These are phyloP conservation scores for Dryocosmus kuriphilus DNA, from an alignment of 2,888 invertebrate species.

Conservation along the genomic window DNA sequence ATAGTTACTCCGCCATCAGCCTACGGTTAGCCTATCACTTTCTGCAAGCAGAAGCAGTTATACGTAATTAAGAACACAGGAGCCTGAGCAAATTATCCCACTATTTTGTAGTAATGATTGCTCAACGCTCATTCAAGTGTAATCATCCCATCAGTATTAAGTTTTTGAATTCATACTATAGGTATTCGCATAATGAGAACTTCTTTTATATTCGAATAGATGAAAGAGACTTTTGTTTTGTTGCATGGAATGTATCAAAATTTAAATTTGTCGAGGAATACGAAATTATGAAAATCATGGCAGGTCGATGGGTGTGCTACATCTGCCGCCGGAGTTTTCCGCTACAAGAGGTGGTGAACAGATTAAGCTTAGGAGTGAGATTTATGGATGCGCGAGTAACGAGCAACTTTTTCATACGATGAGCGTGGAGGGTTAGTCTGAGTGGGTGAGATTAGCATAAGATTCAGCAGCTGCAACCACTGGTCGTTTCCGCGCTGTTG, in stretches of 20 bases:
- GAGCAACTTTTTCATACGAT: constrained; percentile 72
- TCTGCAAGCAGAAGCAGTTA: constrained; percentile 34
- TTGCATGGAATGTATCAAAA: constrained; percentile 11
- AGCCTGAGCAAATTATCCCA: constrained; percentile 22
- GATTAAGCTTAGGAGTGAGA: constrained; percentile 74
- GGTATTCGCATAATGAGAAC: no score
- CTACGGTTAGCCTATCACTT: constrained; percentile 39
- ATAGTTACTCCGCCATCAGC: constrained; percentile 37
- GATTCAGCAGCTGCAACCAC: constrained; percentile 71
- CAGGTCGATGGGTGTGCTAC: constrained; percentile 56
- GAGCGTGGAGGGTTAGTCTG: constrained; percentile 67
- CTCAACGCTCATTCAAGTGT: not conserved
- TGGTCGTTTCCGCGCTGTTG: constrained; percentile 32
- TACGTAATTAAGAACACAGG: constrained; percentile 30
- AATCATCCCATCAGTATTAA: not conserved
- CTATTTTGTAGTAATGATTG: constrained; percentile 23
- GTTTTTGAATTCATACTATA: no score
- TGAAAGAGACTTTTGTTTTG: not conserved
- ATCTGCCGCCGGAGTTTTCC: constrained; percentile 68
- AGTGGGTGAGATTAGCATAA: constrained; percentile 74
- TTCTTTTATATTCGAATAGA: not conserved
- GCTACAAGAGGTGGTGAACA: constrained; percentile 64
- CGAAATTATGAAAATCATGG: constrained; percentile 71
- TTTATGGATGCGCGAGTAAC: constrained; percentile 74
- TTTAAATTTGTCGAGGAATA: constrained; percentile 62